Evolutionary conservation across 2,888 invertebrate species (phyloP), one percentile per base, ranked within the genome.

Genomic region (Drosophila putrida): DNA sequence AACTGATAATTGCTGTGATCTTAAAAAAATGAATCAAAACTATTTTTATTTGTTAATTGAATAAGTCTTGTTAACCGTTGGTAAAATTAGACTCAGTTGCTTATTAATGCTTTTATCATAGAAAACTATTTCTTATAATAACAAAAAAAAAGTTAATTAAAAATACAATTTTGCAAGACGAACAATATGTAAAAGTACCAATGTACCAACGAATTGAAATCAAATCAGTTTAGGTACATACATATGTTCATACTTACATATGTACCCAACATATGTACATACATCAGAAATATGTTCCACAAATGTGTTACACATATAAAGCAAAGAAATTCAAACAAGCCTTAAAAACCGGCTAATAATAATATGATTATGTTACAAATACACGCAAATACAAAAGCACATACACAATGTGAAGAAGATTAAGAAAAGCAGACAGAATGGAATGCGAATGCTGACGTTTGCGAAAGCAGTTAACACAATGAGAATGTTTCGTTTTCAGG

Each of bases 381-480:
- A 2, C 10, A 41, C 10, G 4, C 35, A 35, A 9, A 35, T 4
- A 35, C 35, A 35, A 31, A 31, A 8, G 31, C 31, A 6, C 20
- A 47, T 25, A 6, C 6, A 27, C 44, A 35, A n/a, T 41, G 44
- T 20, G 6, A 5, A 10, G 11, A 41, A 5, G 20, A 54, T 13
- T n/a, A 71, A 28, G 36, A 54, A 47, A 44, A 38, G 53, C 15
- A 33, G 13, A 35, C 27, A 47, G 53, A 53, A 54, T 66, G 61
- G 66, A 61, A 77, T 68, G 74, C 44, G 59, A 78, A 49, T 58
- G 63, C 68, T 75, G 47, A 68, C 63, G 68, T 53, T 78, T 63
- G 73, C 62, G 49, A 63, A 63, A 49, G 35, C 41, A 55, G 72
- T 68, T 73, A 67, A 60, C 60, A 50, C 49, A 36, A 67, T 71